Percentiles rank a stretch among this genome's conserved stretches.
Conservation (phyloP, 2,797 vertebrate genomes). For the Siniperca undulata region DNA sequence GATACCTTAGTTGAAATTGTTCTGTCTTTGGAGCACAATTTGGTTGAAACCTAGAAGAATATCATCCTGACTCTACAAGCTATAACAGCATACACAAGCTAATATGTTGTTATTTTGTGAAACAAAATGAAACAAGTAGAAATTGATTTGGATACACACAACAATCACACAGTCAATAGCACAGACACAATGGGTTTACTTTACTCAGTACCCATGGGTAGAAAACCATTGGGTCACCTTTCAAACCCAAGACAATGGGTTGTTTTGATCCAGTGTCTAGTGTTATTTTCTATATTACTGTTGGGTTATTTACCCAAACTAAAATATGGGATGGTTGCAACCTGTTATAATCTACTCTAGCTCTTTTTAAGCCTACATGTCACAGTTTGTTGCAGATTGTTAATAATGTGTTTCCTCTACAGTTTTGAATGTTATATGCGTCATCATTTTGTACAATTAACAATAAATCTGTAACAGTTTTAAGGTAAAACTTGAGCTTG, state of each 20-base stretch:
- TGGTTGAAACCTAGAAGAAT: neutral
- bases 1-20: slow-evolving; percentile 3
- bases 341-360: neutral
- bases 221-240: neutral
- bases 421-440: neutral
- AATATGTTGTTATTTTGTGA: neutral
- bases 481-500: neutral
- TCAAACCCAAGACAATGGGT: neutral
- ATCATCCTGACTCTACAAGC: neutral
- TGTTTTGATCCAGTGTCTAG: neutral
- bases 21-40: neutral
- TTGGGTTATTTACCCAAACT: neutral
- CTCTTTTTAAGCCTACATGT: neutral
- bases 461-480: slow-evolving; percentile 2
- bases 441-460: neutral
- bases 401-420: neutral
- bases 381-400: neutral
- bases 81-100: neutral
- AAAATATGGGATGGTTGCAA: neutral
- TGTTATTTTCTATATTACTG: neutral
- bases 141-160: neutral
- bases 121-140: neutral
- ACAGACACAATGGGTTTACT: too few species aligned
- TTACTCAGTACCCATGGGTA: neutral
- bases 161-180: neutral